Conservation (phyloP, 2,797 vertebrate genomes). For the Spheniscus humboldti region DNA sequence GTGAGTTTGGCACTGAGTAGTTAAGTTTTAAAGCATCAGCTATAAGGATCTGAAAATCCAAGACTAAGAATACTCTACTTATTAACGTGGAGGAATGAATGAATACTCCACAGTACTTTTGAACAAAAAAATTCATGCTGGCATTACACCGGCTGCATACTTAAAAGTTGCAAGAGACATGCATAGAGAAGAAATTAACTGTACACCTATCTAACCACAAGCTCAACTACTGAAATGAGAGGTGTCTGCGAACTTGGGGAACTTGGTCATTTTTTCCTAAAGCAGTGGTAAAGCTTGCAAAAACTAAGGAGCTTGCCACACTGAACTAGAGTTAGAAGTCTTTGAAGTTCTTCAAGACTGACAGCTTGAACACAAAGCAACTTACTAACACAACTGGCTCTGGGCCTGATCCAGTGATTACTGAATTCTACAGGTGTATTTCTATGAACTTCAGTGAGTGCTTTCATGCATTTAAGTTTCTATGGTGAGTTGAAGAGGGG, state of each 20-base stretch:
- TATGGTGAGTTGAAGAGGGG: background rate
- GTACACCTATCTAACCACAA: background rate
- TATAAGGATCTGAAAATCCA: background rate
- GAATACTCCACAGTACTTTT: background rate
- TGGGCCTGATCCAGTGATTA: background rate
- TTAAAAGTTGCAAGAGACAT: background rate
- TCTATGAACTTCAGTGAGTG: background rate
- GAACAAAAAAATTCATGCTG: background rate
- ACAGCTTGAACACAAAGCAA: background rate
- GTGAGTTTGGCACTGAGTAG: background rate
- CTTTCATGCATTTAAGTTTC: background rate
- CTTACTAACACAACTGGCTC: background rate
- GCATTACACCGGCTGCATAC: background rate
- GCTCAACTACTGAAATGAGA: background rate
- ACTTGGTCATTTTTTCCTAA: background rate
- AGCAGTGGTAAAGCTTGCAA: background rate
- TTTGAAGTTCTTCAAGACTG: background rate
- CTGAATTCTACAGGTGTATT: background rate
- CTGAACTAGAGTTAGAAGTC: background rate
- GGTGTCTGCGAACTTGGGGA: background rate
- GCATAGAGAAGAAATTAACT: background rate
- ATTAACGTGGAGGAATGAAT: background rate
- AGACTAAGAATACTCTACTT: background rate
- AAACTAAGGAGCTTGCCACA: background rate
- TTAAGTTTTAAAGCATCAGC: background rate